Evolutionary conservation across 2,797 vertebrate genomes (phyloP).

Genomic region (Enteromius paludinosus): DNA sequence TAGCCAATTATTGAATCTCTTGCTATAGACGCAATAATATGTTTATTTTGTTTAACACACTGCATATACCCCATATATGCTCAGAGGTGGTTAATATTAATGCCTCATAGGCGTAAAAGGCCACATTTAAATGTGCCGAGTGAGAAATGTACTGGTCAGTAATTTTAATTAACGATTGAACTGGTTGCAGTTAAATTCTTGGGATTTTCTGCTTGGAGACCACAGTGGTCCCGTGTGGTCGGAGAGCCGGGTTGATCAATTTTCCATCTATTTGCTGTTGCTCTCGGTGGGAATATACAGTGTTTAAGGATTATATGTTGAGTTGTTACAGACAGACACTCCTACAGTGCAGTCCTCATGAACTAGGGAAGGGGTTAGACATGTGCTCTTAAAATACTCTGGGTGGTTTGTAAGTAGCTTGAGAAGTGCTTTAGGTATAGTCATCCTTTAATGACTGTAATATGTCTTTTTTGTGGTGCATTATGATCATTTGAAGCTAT

Average conservation of each 20-base stretch:
- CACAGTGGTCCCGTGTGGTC: constrained; percentile 64
- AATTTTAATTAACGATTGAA: constrained; percentile 24
- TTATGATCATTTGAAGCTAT: not conserved
- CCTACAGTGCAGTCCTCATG: constrained; percentile 6
- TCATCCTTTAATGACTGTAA: not conserved
- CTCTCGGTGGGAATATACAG: constrained; percentile 27
- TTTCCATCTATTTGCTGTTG: constrained; percentile 50
- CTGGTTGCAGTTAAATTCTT: constrained; percentile 34
- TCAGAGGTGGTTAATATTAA: constrained; percentile 33
- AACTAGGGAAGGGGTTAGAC: constrained; percentile 3
- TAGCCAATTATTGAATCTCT: constrained; percentile 58
- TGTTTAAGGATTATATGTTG: constrained; percentile 37
- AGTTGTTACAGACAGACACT: constrained; percentile 24
- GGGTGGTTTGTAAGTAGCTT: not conserved
- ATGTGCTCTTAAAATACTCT: constrained; percentile 15
- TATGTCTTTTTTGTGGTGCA: not conserved
- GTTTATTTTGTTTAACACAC: constrained; percentile 50
- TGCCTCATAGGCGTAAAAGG: constrained; percentile 10
- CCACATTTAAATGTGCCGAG: constrained; percentile 17
- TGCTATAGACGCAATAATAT: constrained; percentile 43
- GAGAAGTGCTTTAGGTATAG: not conserved
- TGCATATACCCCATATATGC: constrained; percentile 12
- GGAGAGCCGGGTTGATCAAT: constrained; percentile 29
- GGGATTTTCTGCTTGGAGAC: constrained; percentile 24
- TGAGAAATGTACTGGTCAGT: constrained; percentile 19